These are phyloP conservation scores for Melikaiella ostensackeni DNA, from an alignment of 2,888 invertebrate species.

Conservation along the genomic window DNA sequence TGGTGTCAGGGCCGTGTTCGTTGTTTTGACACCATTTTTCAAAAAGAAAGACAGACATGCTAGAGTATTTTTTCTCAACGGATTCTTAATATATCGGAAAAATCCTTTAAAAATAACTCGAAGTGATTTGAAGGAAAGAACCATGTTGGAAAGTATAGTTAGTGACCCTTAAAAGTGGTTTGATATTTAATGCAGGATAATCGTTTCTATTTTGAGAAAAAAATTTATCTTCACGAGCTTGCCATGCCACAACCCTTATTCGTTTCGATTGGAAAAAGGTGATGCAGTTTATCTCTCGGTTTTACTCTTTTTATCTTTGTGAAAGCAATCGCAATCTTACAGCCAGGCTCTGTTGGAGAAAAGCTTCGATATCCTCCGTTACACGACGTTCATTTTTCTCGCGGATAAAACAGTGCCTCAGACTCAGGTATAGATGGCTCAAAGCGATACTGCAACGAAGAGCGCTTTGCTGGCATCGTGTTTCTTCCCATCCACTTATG, in stretches of 20 bases:
- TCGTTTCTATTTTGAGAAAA: not conserved
- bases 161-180: not conserved
- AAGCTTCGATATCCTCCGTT: conserved; percentile 71
- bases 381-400: conserved; percentile 74
- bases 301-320: conserved; percentile 50
- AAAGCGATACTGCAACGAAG: conserved; percentile 65
- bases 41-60: too few species aligned
- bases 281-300: conserved; percentile 40
- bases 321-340: conserved; percentile 59
- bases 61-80: too few species aligned
- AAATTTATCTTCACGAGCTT: not conserved
- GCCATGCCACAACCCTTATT: not conserved
- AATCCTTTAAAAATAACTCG: too few species aligned
- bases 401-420: conserved; percentile 65
- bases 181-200: not conserved
- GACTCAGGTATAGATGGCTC: conserved; percentile 62
- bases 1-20: too few species aligned
- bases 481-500: conserved; percentile 70
- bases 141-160: too few species aligned
- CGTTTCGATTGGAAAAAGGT: conserved; percentile 36
- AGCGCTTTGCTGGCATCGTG: conserved; percentile 73
- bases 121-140: too few species aligned
- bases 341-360: conserved; percentile 64
- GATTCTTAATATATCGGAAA: too few species aligned
- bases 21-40: too few species aligned